Evolutionary conservation across 2,113 vertebrate species (phyloP), one percentile per base, ranked within the genome.

Genomic region (Muntiacus reevesi): DNA sequence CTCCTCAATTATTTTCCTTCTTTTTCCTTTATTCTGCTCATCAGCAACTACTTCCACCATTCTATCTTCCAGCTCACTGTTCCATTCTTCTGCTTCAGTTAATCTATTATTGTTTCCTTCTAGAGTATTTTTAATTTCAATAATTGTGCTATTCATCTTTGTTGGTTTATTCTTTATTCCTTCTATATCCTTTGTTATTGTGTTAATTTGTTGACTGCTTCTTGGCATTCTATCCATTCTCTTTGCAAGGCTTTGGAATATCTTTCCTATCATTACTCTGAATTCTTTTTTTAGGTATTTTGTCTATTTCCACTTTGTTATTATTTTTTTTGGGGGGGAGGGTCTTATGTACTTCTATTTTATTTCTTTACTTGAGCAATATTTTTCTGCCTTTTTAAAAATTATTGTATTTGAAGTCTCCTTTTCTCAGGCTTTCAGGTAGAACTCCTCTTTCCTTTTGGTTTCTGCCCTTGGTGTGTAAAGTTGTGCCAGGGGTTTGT

Each of bases 271-370:
- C 15, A 64, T n/a, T n/a, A n/a, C 1, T n/a, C 4, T 64, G 7
- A 64, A n/a, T 17, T 64, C 3, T 64, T 64, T 64, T 45, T 64
- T 64, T 15, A 64, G 62, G 15, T 64, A n/a, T 64, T 64, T 64
- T 17, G 33, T 0, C 7, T 64, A 9, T 64, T 25, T 33, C 62
- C 0, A 0, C 28, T 15, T 1, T 13, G 47, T 52, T 52, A 14
- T 60, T 60, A 30, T 62, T 62, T 57, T 23, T 3, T 23, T 23
- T 57, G 43, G 1, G 43, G 43, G 43, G 43, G 43, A 45, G 0
- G 6, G 28, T 30, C 60, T 62, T 62, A 6, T 30, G 28, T 62
- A 2, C 28, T 30, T 62, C 28, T 62, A 30, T 13, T 30, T 62
- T 62, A 2, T 62, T 30, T 7, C 28, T 62, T 62, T 6, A 62